Evolutionary conservation across 2,888 invertebrate species (phyloP).

Genomic region (Nephrotoma guestfalica): DNA sequence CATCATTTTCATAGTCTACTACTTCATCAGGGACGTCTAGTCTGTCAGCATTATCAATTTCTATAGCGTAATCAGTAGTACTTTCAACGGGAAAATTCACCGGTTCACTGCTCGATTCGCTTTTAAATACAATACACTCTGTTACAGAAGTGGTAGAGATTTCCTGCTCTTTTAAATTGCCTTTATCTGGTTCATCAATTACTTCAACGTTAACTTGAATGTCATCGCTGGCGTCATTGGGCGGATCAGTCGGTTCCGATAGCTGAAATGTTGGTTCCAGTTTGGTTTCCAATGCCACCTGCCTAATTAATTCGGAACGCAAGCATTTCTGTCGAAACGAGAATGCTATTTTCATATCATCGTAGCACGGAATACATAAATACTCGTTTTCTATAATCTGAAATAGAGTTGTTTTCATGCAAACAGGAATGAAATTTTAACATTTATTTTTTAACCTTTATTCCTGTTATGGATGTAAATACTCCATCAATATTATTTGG

Average conservation of each 20-base stretch:
- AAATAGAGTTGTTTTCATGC: not conserved
- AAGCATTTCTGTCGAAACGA: constrained; percentile 12
- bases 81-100: not conserved
- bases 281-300: not conserved
- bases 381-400: constrained; percentile 10
- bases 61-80: not conserved
- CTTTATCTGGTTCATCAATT: not conserved
- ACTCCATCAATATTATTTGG: constrained; percentile 5
- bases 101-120: not conserved
- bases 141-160: not conserved
- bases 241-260: not conserved
- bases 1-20: not conserved
- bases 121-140: not conserved
- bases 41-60: not conserved
- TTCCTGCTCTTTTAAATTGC: not conserved
- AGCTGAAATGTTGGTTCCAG: not conserved
- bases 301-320: constrained; percentile 8
- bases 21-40: not conserved
- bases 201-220: not conserved
- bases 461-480: not conserved
- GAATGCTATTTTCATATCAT: constrained; percentile 11
- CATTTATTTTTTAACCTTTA: not conserved
- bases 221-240: not conserved
- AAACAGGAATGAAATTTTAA: not conserved
- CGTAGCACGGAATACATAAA: constrained; percentile 12